Evolutionary conservation across 2,797 vertebrate species (phyloP).

Genomic region (Carcharodon carcharias): DNA sequence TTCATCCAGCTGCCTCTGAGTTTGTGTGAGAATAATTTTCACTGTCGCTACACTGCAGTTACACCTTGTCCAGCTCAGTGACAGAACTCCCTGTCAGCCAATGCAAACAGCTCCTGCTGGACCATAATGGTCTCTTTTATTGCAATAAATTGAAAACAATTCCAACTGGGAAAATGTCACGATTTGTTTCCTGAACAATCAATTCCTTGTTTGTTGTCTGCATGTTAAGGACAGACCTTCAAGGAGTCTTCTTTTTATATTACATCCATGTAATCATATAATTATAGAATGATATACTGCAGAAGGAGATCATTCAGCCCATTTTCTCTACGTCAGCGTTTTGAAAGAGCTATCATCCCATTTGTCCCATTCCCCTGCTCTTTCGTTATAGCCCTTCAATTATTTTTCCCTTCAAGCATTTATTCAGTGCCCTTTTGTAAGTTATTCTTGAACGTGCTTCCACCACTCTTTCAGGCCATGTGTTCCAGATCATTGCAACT

Average conservation of each 20-base stretch:
- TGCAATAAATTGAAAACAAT: neutral
- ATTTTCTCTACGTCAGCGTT: neutral
- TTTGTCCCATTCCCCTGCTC: neutral
- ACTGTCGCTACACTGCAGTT: neutral
- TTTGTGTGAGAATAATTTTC: neutral
- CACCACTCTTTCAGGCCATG: neutral
- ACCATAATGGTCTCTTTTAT: neutral
- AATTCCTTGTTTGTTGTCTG: neutral
- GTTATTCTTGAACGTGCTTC: neutral
- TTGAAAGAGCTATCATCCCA: neutral
- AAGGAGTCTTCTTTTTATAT: neutral
- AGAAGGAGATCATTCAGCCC: neutral
- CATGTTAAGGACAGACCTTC: neutral
- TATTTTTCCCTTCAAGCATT: neutral
- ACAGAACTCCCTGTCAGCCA: neutral
- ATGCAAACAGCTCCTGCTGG: neutral
- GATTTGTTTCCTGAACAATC: neutral
- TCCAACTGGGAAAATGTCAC: neutral
- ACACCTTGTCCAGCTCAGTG: neutral
- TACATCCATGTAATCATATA: neutral
- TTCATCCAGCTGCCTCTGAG: neutral
- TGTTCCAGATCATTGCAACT: neutral
- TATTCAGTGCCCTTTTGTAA: neutral
- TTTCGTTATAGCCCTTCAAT: neutral
- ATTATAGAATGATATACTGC: neutral